Conservation (phyloP, 2,888 invertebrate genomes). For the Aelia acuminata region DNA sequence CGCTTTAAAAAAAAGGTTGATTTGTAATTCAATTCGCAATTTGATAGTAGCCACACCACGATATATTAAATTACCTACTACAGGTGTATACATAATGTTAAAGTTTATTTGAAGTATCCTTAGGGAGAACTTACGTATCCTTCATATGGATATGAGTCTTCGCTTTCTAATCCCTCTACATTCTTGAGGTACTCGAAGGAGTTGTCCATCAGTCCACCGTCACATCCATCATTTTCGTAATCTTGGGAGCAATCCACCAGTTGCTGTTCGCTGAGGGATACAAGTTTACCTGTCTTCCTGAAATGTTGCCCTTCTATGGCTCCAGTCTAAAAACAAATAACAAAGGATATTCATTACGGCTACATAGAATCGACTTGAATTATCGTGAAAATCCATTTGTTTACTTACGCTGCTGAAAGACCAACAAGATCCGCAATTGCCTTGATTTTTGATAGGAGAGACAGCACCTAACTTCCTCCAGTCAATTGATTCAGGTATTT, state of each 20-base stretch:
- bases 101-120: no score
- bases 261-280: slow-evolving; percentile 21
- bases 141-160: slow-evolving; percentile 1
- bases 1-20: no score
- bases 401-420: not conserved
- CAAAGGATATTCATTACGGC: no score
- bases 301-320: not conserved
- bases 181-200: not conserved
- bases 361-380: not conserved
- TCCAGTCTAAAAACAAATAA: not conserved
- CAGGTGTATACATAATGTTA: no score
- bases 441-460: not conserved
- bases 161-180: not conserved
- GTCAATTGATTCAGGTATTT: not conserved
- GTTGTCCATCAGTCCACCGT: not conserved
- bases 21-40: no score
- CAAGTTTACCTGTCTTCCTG: not conserved
- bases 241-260: not conserved
- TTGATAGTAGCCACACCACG: no score
- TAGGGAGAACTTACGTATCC: not conserved
- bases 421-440: not conserved
- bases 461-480: not conserved
- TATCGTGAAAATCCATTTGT: no score
- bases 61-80: no score
- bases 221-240: not conserved